phyloP scores from a whole-genome alignment of 2,888 invertebrate genomes.

The Troides aeacus region DNA sequence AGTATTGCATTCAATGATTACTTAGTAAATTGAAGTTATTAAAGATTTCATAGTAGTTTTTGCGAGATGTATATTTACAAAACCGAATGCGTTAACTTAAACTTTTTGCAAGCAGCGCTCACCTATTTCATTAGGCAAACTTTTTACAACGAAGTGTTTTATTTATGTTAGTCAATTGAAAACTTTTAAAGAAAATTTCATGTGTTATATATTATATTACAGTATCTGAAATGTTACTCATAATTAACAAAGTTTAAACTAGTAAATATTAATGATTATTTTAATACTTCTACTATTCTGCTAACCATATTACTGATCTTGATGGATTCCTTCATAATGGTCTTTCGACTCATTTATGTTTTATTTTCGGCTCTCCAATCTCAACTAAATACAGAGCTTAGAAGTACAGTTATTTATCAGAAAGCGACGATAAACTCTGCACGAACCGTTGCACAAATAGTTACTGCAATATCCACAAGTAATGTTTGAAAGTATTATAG shows the following conservation, averaged over 20 bases:
- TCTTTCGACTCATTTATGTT: no score
- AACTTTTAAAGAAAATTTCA: no score
- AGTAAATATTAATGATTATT: no score
- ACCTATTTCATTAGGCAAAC: neutral
- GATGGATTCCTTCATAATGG: no score
- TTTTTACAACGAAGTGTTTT: neutral
- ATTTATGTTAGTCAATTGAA: neutral
- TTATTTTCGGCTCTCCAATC: neutral
- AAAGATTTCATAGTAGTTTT: constrained; percentile 17
- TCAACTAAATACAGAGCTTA: neutral
- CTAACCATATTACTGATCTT: no score
- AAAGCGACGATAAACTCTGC: neutral
- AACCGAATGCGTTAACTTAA: neutral
- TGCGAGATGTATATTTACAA: neutral
- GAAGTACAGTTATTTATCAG: neutral
- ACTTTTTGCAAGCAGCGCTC: neutral
- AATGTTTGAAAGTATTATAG: constrained; percentile 19
- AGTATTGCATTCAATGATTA: neutral
- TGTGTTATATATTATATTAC: no score
- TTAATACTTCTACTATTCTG: no score
- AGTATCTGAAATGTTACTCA: no score
- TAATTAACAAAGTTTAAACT: no score
- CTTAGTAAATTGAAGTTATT: constrained; percentile 12
- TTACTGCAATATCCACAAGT: constrained; percentile 14
- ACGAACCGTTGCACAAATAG: constrained; percentile 21